These are phyloP conservation scores for Microtus pennsylvanicus DNA, from an alignment of 2,113 vertebrate genomes.

Conservation along the genomic window DNA sequence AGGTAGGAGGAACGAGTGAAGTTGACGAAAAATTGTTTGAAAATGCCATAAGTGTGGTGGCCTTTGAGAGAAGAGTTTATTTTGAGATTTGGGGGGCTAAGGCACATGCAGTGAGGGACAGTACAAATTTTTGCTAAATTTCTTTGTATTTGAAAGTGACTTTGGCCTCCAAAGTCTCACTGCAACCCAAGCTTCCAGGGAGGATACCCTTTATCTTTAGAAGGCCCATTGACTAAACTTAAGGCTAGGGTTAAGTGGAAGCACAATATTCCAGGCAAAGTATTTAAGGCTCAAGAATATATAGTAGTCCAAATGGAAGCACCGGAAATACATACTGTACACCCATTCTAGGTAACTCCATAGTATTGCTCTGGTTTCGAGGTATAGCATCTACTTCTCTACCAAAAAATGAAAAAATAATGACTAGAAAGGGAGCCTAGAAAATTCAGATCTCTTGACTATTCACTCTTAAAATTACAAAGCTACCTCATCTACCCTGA, in stretches of 20 bases:
- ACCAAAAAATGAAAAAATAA: neutral
- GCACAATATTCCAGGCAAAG: neutral
- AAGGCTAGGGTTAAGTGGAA: neutral
- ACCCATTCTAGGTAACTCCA: neutral
- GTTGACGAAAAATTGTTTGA: too few species aligned
- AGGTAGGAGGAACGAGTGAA: too few species aligned
- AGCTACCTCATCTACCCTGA: neutral
- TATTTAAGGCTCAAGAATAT: neutral
- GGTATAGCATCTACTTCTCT: neutral
- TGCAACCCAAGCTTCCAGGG: neutral
- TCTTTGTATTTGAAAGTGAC: slow-evolving; percentile 4
- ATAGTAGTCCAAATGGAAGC: neutral
- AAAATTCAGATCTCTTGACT: neutral
- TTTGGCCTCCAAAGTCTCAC: neutral
- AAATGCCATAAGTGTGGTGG: too few species aligned
- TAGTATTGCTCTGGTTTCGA: neutral
- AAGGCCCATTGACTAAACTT: neutral
- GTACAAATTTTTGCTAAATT: neutral
- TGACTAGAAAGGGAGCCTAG: neutral
- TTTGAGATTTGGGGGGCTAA: neutral
- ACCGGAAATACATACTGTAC: neutral
- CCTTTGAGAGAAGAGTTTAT: neutral
- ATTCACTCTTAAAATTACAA: slow-evolving; percentile 1
- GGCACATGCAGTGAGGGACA: neutral
- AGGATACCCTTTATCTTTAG: neutral